phyloP scores from a whole-genome alignment of 2,113 vertebrate species.

The Podarcis cretensis region DNA sequence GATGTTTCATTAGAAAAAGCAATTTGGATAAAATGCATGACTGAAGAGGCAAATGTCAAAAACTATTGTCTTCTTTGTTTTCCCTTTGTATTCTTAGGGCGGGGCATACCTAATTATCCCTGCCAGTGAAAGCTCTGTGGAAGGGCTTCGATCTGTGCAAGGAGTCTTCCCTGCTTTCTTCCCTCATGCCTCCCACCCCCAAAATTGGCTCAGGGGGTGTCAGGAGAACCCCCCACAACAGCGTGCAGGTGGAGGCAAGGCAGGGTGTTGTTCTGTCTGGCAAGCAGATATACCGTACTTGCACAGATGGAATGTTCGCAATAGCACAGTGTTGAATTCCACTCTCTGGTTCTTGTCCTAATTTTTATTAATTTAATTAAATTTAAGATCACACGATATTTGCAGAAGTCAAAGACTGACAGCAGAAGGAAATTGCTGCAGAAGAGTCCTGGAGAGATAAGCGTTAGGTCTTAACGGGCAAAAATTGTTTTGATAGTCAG shows the following conservation, averaged over 20 bases:
- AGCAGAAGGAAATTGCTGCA: background rate
- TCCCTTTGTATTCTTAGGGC: background rate
- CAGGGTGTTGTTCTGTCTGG: no score
- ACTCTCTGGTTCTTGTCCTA: background rate
- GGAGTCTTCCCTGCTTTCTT: no score
- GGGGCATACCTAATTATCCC: background rate
- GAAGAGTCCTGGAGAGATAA: constrained; percentile 8
- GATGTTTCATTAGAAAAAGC: background rate
- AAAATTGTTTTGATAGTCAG: background rate
- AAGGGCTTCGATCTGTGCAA: no score
- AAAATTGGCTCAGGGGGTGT: no score
- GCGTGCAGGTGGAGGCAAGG: no score
- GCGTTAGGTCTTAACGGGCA: background rate
- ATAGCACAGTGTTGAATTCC: no score
- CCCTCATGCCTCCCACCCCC: no score
- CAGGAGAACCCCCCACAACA: no score
- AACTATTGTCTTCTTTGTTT: background rate
- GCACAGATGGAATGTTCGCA: no score
- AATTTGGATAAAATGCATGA: background rate
- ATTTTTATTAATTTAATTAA: constrained; percentile 16
- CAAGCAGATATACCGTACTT: no score
- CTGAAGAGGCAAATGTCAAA: background rate
- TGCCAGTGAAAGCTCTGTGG: no score
- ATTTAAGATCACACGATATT: background rate
- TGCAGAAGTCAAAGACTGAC: background rate